Base-by-base conservation (phyloP, 2,797 vertebrate species). In the Helostoma temminkii region DNA sequence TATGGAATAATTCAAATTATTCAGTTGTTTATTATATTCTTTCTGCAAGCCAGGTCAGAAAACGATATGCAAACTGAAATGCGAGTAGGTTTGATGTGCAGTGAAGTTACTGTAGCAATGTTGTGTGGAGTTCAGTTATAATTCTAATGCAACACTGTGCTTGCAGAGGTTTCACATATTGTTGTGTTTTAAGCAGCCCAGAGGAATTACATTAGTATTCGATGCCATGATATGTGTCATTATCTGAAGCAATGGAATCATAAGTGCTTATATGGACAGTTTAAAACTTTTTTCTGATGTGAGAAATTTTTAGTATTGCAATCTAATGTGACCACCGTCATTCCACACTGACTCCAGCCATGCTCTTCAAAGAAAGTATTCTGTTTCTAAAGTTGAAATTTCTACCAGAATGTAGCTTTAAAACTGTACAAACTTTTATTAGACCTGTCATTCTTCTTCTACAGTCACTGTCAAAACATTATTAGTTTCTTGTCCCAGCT, bases 341-440 rank as follows among this genome's bases (percentile, higher is more conserved):
- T 36, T 61, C 22, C 32, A 32, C 18, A 10, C 30, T 45, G 4
- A 48, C 9, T 52, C 14, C n/a, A n/a, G n/a, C n/a, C n/a, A n/a
- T n/a, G n/a, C n/a, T n/a, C n/a, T 43, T 22, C 1, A 60, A 59
- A 61, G 26, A 55, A 57, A 22, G 11, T n/a, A 9, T 26, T 57
- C 55, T 55, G 21, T 47, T 39, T 12, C 45, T 6, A 25, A 63
- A 57, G 30, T 5, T 56, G n/a, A 46, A 28, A 45, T 65, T 14
- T 52, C 5, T 37, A 6, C 5, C 34, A 10, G 28, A n/a, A n/a
- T 49, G 7, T 12, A n/a, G 43, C 14, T 45, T 24, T 15, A 26
- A 52, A 34, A 16, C 18, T 32, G 9, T 30, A n/a, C 12, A 14
- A 52, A 22, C 26, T 66, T 30, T 66, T 58, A 55, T 22, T 60